A percentile compares a stretch with the other conserved stretches of the same genome.
phyloP scores from a whole-genome alignment of 2,797 vertebrate species.

The Alca torda region DNA sequence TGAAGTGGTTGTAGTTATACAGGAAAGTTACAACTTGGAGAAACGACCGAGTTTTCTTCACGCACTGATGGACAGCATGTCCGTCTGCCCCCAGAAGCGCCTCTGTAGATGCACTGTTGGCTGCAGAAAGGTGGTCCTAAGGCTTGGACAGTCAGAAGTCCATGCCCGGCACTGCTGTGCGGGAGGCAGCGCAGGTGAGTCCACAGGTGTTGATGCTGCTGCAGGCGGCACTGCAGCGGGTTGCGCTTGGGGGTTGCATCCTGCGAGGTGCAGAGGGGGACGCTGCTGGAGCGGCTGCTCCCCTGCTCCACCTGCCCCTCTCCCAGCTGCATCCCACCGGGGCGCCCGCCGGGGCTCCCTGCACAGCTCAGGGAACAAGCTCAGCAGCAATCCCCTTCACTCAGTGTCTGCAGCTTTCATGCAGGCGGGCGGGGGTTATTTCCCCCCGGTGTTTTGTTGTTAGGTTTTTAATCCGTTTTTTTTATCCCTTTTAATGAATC shows the following conservation, averaged over 20 bases:
- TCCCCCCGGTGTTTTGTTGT: neutral
- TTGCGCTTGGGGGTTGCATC: neutral
- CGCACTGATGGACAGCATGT: accelerated
- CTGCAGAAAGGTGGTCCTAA: neutral
- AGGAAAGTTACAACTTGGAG: neutral
- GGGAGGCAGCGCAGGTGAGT: neutral
- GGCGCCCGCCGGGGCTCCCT: neutral
- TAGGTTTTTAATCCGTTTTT: neutral
- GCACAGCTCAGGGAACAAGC: neutral
- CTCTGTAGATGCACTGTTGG: neutral
- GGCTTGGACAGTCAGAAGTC: neutral
- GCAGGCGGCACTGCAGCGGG: neutral
- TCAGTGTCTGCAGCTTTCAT: neutral
- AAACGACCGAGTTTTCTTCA: accelerated
- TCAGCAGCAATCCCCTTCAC: neutral
- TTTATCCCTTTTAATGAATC: slow-evolving; percentile 48
- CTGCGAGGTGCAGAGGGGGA: neutral
- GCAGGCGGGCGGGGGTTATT: neutral
- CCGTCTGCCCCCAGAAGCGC: neutral
- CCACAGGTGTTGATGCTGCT: neutral
- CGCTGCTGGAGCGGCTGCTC: neutral
- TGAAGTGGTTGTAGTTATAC: accelerated
- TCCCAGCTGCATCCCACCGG: neutral
- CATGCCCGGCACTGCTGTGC: accelerated
- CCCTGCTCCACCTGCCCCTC: slow-evolving; percentile 13